Base-by-base conservation (phyloP, 2,888 invertebrate species). In the Resseliella maxima region DNA sequence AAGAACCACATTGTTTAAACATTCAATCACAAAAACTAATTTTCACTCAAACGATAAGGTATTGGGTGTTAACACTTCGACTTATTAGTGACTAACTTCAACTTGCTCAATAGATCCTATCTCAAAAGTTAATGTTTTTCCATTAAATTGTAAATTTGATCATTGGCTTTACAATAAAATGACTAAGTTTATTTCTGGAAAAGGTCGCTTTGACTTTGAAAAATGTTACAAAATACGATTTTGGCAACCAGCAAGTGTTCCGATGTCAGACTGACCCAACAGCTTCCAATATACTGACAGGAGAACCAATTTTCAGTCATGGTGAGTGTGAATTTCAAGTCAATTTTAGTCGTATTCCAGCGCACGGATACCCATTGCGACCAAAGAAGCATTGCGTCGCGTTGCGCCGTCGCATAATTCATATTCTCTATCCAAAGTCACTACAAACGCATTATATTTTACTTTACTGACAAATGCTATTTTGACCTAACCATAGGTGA, bases 191-290 rank as follows among this genome's bases (percentile, higher is more conserved):
- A 50, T 50, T 8, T 24, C 1, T 50, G 15, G 0, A 59, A 27
- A 24, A 24, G 59, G n/a, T 59, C 59, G 59, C 59, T 59, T 2
- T 59, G 59, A 59, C 59, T 59, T 59, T 59, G 24, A 59, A 50
- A 50, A 41, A 41, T 41, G 12, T 50, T 12, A 27, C 1, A 59
- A 59, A 59, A 59, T 27, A 59, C 59, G 27, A 24, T 59, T 59
- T 59, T 59, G 6, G 24, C 59, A 3, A 59, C 24, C 3, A 59
- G 59, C 59, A 12, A 59, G 24, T 24, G 5, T 59, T 59, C 59
- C 59, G 59, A 59, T 59, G 59, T 59, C 59, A 59, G 24, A 59
- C 59, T 59, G 59, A 59, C 59, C 59, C 59, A 15, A 59, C 5
- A 59, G 59, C 59, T 59, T 59, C 59, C 59, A 59, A 15, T 59